These are phyloP conservation scores for Diabrotica virgifera DNA, from an alignment of 1,140 invertebrate species.

Conservation along the genomic window DNA sequence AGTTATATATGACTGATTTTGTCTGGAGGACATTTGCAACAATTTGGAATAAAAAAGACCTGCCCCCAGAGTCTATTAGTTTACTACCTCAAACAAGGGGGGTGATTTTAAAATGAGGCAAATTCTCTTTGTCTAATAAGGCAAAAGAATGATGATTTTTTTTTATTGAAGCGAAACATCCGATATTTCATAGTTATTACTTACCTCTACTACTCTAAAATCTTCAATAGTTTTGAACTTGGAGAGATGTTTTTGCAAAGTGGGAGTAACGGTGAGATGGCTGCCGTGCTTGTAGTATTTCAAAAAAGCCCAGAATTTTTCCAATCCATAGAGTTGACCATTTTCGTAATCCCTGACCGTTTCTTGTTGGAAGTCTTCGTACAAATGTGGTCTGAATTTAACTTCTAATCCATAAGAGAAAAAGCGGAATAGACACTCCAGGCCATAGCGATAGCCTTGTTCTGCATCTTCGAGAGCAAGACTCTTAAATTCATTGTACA, in stretches of 20 bases:
- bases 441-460: slow-evolving; percentile 83
- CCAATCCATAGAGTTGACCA: slow-evolving; percentile 94
- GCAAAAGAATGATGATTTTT: too few relatives aligned
- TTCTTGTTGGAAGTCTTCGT: slow-evolving; percentile 94
- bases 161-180: too few relatives aligned
- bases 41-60: too few relatives aligned
- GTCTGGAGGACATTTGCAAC: too few relatives aligned
- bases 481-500: slow-evolving; percentile 95
- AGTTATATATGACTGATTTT: too few relatives aligned
- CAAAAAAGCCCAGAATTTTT: slow-evolving; percentile 99
- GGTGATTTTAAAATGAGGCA: too few relatives aligned
- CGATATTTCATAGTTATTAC: slow-evolving; percentile 23
- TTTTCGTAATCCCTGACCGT: slow-evolving; percentile 88
- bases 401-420: slow-evolving; percentile 97
- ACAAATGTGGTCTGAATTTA: slow-evolving; percentile 89
- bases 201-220: slow-evolving; percentile 75
- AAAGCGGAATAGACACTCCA: slow-evolving; percentile 98
- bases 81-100: too few relatives aligned
- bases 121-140: too few relatives aligned
- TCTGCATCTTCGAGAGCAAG: slow-evolving; percentile 90
- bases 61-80: too few relatives aligned
- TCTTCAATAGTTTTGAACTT: slow-evolving; percentile 95
- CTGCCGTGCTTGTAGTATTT: slow-evolving; percentile 86
- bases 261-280: slow-evolving; percentile 76
- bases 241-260: slow-evolving; percentile 74